phyloP scores from a whole-genome alignment of 2,888 invertebrate genomes.

The Peribatodes rhomboidaria region DNA sequence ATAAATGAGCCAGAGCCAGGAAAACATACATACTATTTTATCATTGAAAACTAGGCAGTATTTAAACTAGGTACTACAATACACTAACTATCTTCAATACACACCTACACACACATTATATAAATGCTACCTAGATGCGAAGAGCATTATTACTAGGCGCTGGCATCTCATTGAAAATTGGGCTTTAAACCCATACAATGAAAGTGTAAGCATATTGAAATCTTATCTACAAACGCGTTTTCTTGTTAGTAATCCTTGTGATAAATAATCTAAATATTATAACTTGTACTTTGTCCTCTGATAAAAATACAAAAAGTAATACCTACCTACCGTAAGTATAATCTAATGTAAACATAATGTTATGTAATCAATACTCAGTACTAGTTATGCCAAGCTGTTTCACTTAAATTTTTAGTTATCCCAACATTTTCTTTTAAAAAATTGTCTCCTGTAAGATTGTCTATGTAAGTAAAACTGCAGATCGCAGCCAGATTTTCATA shows the following conservation, averaged over 20 bases:
- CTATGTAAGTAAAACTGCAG: too few relatives aligned
- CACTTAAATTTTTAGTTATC: neutral
- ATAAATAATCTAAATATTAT: conserved; percentile 4
- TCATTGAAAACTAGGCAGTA: too few relatives aligned
- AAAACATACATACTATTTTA: too few relatives aligned
- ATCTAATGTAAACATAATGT: conserved; percentile 8
- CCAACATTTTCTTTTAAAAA: too few relatives aligned
- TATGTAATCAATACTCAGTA: neutral
- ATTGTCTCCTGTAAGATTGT: too few relatives aligned
- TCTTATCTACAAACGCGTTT: conserved; percentile 2
- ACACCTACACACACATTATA: too few relatives aligned
- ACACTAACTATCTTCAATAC: too few relatives aligned
- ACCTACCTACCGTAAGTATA: neutral
- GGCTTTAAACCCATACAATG: neutral
- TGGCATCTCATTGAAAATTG: neutral
- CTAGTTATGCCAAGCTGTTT: neutral
- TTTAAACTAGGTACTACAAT: too few relatives aligned
- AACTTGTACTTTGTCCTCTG: conserved; percentile 15
- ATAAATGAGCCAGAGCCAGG: too few relatives aligned
- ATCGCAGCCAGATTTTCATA: too few relatives aligned
- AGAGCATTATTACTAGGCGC: neutral
- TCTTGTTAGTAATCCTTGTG: conserved; percentile 8
- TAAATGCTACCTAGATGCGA: too few relatives aligned
- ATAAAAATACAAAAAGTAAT: conserved; percentile 2
- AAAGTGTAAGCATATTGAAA: neutral